Conservation (phyloP, 2,797 vertebrate genomes). For the Arremon aurantiirostris region DNA sequence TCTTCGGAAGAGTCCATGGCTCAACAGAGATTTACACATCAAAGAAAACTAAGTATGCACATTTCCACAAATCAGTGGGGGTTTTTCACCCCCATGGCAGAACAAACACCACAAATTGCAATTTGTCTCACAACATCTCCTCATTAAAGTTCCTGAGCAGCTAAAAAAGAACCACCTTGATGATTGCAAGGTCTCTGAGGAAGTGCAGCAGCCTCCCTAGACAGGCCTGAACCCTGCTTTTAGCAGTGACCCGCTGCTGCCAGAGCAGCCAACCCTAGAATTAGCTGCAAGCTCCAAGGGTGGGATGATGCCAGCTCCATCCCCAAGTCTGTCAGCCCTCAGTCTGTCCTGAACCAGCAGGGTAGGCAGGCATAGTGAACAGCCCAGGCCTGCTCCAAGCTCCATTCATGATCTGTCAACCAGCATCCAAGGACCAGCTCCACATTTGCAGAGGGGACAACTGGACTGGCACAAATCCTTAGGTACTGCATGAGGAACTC, state of each 20-base stretch:
- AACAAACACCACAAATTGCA: not conserved
- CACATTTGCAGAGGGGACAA: not conserved
- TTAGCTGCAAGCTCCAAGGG: not conserved
- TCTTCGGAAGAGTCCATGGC: not conserved
- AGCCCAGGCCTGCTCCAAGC: not conserved
- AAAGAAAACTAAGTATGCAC: not conserved
- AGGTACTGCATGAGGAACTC: not conserved
- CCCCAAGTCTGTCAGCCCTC: not conserved
- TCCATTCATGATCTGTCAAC: fast-evolving
- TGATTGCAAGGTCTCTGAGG: not conserved
- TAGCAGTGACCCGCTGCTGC: not conserved
- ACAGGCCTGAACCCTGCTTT: not conserved
- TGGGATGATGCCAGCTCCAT: not conserved
- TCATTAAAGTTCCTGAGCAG: not conserved
- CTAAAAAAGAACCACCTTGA: not conserved
- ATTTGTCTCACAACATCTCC: not conserved
- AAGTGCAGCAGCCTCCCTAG: not conserved
- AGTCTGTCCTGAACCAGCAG: fast-evolving
- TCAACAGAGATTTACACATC: not conserved
- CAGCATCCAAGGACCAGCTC: not conserved
- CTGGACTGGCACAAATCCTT: not conserved
- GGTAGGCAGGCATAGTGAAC: not conserved
- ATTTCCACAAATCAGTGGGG: not conserved
- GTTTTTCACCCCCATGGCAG: not conserved
- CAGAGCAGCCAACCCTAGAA: not conserved